Percentiles rank a stretch among this genome's conserved stretches.
These are phyloP conservation scores for Argyra leucocephala DNA, from an alignment of 2,888 invertebrate genomes.

Conservation along the genomic window DNA sequence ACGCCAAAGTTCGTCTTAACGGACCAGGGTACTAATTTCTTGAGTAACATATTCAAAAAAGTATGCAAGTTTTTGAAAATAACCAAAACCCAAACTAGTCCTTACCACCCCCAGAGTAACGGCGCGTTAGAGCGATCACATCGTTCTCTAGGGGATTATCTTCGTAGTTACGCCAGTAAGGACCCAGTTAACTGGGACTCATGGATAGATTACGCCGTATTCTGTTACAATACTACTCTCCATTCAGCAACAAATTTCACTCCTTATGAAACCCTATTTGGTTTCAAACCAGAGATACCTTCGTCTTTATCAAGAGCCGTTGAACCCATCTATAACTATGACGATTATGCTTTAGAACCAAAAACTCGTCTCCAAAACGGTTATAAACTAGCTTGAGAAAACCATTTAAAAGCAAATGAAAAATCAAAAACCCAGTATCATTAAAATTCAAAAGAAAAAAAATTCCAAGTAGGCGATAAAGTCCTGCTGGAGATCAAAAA, in stretches of 20 bases:
- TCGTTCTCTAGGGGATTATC: background rate
- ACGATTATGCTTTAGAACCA: background rate
- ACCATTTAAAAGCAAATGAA: background rate
- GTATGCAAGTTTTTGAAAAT: background rate
- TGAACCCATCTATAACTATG: too few relatives aligned
- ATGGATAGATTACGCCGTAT: too few relatives aligned
- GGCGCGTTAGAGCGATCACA: too few relatives aligned
- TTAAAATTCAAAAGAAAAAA: background rate
- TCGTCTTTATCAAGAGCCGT: too few relatives aligned
- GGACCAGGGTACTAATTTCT: slow-evolving; percentile 9
- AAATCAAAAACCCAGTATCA: background rate
- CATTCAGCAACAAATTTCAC: background rate
- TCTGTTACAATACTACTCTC: too few relatives aligned
- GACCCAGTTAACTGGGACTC: background rate
- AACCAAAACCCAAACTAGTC: background rate
- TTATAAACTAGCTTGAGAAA: background rate
- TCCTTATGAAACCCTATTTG: too few relatives aligned
- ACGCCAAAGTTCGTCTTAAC: background rate
- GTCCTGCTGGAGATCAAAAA: background rate
- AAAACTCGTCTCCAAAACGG: background rate
- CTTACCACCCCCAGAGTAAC: too few relatives aligned
- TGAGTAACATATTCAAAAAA: background rate
- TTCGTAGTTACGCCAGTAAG: background rate
- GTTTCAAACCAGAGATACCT: too few relatives aligned
- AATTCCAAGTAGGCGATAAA: background rate